A percentile compares a stretch with the other conserved stretches of the same genome.
These are phyloP conservation scores for Hylomyscus alleni DNA, from an alignment of 2,797 vertebrate species.

Conservation along the genomic window DNA sequence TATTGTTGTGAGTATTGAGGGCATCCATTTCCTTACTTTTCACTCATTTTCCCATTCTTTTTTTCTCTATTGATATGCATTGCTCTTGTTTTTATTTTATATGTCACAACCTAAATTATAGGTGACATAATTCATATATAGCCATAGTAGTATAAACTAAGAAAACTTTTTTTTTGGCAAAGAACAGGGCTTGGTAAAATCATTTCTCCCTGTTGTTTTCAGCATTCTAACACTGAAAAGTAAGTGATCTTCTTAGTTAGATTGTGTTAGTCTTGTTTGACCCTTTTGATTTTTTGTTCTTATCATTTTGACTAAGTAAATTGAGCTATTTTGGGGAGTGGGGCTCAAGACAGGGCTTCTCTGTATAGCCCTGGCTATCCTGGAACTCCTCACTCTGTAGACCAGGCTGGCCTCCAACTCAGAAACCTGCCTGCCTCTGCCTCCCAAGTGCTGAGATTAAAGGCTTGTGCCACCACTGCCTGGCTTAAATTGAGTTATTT, in stretches of 20 bases:
- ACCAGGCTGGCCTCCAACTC: too few relatives aligned
- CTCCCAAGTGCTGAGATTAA: too few relatives aligned
- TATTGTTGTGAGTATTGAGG: not conserved
- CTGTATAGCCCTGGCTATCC: too few relatives aligned
- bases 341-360: too few relatives aligned
- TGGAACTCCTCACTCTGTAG: too few relatives aligned
- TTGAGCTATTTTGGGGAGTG: not conserved
- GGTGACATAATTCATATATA: not conserved
- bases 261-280: not conserved
- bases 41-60: not conserved
- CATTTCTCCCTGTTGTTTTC: not conserved
- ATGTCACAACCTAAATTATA: not conserved
- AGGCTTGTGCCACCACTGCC: too few relatives aligned
- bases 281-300: not conserved
- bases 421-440: too few relatives aligned
- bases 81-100: not conserved
- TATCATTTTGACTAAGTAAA: constrained; percentile 8
- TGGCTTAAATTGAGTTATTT: not conserved
- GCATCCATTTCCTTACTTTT: not conserved
- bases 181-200: not conserved
- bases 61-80: not conserved
- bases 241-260: not conserved
- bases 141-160: not conserved
- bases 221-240: not conserved
- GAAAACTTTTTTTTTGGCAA: constrained; percentile 9